Evolutionary conservation across 2,888 invertebrate species (phyloP).

Genomic region (Polymixis lichenea): DNA sequence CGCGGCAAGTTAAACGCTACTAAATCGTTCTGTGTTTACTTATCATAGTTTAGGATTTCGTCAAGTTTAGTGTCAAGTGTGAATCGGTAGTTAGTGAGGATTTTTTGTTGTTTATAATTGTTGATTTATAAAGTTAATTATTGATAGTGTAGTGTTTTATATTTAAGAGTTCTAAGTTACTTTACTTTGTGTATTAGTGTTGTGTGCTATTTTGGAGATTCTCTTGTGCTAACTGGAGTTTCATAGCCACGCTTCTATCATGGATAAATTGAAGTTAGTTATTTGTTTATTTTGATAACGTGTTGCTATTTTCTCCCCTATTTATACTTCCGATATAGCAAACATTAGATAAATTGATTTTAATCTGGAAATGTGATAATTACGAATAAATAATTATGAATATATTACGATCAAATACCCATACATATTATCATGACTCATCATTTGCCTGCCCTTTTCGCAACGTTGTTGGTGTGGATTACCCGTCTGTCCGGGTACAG

Average conservation of each 20-base stretch:
- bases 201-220: background rate
- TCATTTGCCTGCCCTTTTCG: too few species aligned
- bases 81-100: background rate
- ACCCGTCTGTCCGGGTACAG: too few species aligned
- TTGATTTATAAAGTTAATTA: background rate
- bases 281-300: background rate
- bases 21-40: slow-evolving; percentile 1
- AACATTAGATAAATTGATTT: background rate
- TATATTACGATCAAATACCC: background rate
- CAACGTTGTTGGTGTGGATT: too few species aligned
- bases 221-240: background rate
- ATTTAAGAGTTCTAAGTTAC: too few species aligned
- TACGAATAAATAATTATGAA: background rate
- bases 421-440: background rate
- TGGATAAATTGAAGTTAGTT: slow-evolving; percentile 48
- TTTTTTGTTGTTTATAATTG: background rate
- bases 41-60: background rate
- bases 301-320: background rate
- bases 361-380: background rate
- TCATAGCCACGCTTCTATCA: background rate
- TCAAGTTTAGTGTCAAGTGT: background rate
- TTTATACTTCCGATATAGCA: background rate
- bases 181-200: background rate
- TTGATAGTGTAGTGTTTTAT: background rate
- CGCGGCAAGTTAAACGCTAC: background rate